phyloP scores from a whole-genome alignment of 2,888 invertebrate species.

The Eucera pruinosa region DNA sequence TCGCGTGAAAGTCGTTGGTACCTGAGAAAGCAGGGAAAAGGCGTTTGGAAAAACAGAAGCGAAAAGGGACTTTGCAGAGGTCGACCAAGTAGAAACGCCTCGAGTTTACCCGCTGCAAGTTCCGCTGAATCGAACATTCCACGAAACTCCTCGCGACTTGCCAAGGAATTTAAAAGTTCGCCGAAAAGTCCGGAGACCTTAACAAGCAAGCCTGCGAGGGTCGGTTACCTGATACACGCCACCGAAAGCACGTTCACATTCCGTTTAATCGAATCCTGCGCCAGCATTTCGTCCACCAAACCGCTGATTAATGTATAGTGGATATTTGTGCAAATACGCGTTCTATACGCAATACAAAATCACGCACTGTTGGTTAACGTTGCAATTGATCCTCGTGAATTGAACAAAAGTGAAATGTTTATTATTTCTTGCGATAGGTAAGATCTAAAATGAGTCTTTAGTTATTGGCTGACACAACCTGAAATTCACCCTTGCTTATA shows the following conservation, averaged over 20 bases:
- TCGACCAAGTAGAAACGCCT: constrained; percentile 5
- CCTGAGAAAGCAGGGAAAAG: no score
- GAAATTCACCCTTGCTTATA: no score
- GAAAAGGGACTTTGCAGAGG: background rate
- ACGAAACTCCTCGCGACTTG: constrained; percentile 27
- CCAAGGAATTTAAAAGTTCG: constrained; percentile 48
- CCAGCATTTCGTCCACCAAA: background rate
- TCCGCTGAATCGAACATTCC: constrained; percentile 42
- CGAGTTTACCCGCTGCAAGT: constrained; percentile 36
- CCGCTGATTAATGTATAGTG: background rate
- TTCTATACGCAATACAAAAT: no score
- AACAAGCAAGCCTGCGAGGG: constrained; percentile 17
- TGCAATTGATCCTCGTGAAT: no score
- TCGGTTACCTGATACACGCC: constrained; percentile 6
- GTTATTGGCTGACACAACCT: no score
- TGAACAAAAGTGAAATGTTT: no score
- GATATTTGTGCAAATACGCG: no score
- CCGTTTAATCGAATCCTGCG: constrained; percentile 1
- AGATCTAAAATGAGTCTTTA: no score
- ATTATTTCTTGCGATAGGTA: no score
- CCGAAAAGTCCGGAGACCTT: constrained; percentile 11
- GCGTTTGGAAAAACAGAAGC: background rate
- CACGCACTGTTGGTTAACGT: no score
- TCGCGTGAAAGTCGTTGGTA: no score
- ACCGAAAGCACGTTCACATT: background rate